A percentile compares a stretch with the other conserved stretches of the same genome.
These are phyloP conservation scores for Ostrea denselamellosa DNA, from an alignment of 1,140 invertebrate species.

Conservation along the genomic window DNA sequence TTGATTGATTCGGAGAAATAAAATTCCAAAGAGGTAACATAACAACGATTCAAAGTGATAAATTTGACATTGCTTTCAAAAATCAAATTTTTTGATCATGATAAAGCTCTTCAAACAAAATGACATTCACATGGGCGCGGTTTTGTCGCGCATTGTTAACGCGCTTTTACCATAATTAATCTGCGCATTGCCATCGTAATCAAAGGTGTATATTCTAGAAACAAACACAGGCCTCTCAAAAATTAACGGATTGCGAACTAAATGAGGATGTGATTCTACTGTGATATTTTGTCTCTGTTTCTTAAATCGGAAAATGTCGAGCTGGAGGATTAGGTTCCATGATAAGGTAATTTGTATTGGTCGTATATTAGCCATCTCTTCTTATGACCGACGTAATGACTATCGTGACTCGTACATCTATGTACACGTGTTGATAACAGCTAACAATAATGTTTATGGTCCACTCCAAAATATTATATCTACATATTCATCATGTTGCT, in stretches of 20 bases:
- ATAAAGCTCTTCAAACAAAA: background rate
- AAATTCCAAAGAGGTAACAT: background rate
- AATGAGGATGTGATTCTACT: background rate
- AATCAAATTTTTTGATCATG: background rate
- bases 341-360: background rate
- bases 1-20: background rate
- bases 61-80: background rate
- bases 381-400: background rate
- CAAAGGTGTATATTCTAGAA: background rate
- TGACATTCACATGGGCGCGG: background rate
- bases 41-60: background rate
- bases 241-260: background rate
- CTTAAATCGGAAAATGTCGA: background rate
- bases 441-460: background rate
- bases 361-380: background rate
- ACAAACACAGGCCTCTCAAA: background rate
- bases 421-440: background rate
- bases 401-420: background rate
- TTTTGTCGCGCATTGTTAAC: background rate
- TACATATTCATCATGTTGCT: too few species aligned
- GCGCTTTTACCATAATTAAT: background rate
- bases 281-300: background rate
- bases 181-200: background rate
- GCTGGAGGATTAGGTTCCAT: conserved; percentile 23
- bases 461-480: too few species aligned